phyloP scores from a whole-genome alignment of 2,888 invertebrate species.

The Iselma pallidipennis region DNA sequence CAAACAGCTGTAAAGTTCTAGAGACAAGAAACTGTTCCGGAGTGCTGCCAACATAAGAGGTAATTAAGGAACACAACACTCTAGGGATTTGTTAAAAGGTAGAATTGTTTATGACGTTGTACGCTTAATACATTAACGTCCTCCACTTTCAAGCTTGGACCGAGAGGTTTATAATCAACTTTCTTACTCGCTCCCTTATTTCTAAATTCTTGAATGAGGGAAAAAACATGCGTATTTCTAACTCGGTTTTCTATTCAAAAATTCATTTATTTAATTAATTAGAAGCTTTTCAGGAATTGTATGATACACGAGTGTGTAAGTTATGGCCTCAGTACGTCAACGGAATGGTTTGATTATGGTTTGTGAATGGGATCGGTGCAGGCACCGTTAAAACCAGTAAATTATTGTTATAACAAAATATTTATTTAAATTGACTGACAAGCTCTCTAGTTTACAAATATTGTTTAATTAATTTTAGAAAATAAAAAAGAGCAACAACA shows the following conservation, averaged over 20 bases:
- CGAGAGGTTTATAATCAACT: not conserved
- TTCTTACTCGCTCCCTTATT: not conserved
- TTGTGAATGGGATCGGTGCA: not conserved
- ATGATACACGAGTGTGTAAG: not conserved
- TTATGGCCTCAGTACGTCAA: not conserved
- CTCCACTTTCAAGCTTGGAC: not conserved
- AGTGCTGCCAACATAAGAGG: constrained; percentile 25
- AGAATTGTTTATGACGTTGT: not conserved
- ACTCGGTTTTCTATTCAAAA: not conserved
- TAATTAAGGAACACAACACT: constrained; percentile 24
- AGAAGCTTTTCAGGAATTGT: not conserved
- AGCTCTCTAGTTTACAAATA: no score
- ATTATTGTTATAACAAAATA: not conserved
- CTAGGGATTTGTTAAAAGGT: constrained; percentile 22
- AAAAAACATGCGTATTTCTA: no score
- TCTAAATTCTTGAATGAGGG: not conserved
- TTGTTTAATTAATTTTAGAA: no score
- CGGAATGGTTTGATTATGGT: not conserved
- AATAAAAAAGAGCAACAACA: not conserved
- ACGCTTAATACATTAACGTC: not conserved
- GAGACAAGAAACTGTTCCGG: constrained; percentile 25
- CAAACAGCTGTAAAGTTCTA: constrained; percentile 28
- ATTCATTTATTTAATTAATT: not conserved
- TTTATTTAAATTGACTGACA: no score
- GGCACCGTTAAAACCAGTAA: not conserved